Base-by-base conservation (phyloP, 2,113 vertebrate species). In the Synodontis membranacea region DNA sequence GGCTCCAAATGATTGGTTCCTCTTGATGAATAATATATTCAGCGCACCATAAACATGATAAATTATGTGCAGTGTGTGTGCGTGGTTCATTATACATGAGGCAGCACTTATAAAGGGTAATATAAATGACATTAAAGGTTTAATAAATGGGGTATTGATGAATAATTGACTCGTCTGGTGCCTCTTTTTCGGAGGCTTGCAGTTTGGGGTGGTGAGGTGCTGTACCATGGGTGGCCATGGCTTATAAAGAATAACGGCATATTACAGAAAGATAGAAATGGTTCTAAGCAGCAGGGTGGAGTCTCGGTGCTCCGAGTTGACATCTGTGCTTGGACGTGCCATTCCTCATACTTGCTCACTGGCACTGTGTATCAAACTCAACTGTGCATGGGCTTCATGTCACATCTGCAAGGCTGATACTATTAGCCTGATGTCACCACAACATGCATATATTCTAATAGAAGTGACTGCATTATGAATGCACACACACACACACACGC, bases 331-430 rank as follows among this genome's bases (percentile, higher is more conserved):
- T 94, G 96, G 95, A 93, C 94, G 94, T 96, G 94, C 95, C 93
- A 96, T 39, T 96, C 94, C 91, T 92, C 96, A 95, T 93, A 91
- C 94, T 94, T 94, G 93, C 94, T 94, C 94, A 92, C 83, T 97
- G 96, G 95, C 96, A 96, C 94, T 95, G 95, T 60, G 94, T 95
- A 97, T 98, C 96, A 97, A 95, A 93, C 94, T 97, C 96, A 97
- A 95, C 95, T 93, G 94, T 93, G 95, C 94, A 95, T 92, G 93
- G 95, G 95, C 96, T 96, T 97, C 96, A 96, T 91, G 95, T 97
- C 96, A 96, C 95, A 96, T 97, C 96, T 97, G 94, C 86, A 91
- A 94, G 95, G 92, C 93, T 93, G 85, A 95, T 95, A 96, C 96
- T 95, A 96, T 95, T 96, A 94, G 94, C 93, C 93, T 93, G 95